Evolutionary conservation across 30 jellyfish, hydroid and myxozoan genomes (phyloP), one percentile per base, ranked within the genome.

Genomic region (Hydra vulgaris): DNA sequence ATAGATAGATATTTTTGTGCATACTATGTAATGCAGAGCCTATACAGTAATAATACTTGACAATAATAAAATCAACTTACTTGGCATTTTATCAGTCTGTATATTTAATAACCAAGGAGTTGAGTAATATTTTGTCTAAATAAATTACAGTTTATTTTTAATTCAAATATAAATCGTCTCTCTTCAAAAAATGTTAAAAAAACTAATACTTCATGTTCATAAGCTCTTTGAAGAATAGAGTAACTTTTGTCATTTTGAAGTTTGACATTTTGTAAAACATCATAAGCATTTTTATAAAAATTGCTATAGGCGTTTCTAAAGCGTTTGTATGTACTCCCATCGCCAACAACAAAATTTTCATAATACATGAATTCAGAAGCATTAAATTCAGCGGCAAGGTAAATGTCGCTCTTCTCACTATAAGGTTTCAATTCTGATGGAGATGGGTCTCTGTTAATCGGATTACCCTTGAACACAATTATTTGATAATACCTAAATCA

Each of bases 401-500:
- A 89, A 15, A 92, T 91, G 18, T 40, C 73, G 23, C 88, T 40
- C 7, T 21, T 22, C 71, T 89, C 82, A 56, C 23, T 66, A 21
- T 73, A 75, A 7, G 54, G 66, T 66, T 82, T 77, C 67, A 52
- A 53, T 16, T 73, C 54, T 7, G 95, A 88, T 1, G 54, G 70
- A 18, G 79, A 71, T 18, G 74, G 56, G 18, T 20, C 25, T 26
- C 74, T 19, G n/a, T 52, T 18, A 15, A 74, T 21, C 7, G 72
- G 27, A 72, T 24, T 66, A 8, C 71, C 26, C 70, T 82, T 92
- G 27, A 74, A 17, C 20, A 88, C 96, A 7, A 83, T 54, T 23
- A 88, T 54, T 18, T 88, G 96, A 78, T 88, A 88, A 83, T 20
- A 75, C 72, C 96, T 88, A n/a, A n/a, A n/a, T n/a, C n/a, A n/a